These are phyloP conservation scores for Orussus abietinus DNA, from an alignment of 1,140 invertebrate species.

Conservation along the genomic window DNA sequence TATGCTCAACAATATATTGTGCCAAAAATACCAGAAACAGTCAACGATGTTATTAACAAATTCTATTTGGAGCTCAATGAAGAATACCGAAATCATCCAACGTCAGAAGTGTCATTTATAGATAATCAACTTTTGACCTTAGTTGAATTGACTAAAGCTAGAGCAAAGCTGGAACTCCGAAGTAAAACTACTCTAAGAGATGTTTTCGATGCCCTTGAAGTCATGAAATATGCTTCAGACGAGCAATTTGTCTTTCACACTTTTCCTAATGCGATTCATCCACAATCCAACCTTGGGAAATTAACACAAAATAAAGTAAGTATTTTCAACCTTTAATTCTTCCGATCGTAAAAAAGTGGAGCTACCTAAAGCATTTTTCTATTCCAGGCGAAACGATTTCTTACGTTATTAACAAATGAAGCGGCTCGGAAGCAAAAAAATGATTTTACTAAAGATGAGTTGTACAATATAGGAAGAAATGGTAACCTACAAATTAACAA, in stretches of 20 bases:
- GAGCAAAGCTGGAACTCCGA: constrained; percentile 74
- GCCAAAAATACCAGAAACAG: constrained; percentile 66
- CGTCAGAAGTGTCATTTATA: constrained; percentile 62
- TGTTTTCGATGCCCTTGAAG: constrained; percentile 76
- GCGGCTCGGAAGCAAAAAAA: not conserved
- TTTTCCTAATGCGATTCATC: too few relatives aligned
- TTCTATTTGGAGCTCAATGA: constrained; percentile 75
- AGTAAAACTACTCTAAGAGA: constrained; percentile 70
- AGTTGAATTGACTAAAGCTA: constrained; percentile 55
- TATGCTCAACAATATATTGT: constrained; percentile 80
- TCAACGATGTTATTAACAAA: constrained; percentile 63
- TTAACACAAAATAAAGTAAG: too few relatives aligned
- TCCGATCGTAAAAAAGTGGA: too few relatives aligned
- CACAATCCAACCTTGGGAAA: too few relatives aligned
- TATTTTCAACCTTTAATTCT: too few relatives aligned
- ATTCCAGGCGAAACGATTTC: too few relatives aligned
- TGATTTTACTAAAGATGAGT: constrained; percentile 4
- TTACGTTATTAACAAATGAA: constrained; percentile 58
- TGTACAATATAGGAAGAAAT: constrained; percentile 1
- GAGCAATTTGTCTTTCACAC: too few relatives aligned
- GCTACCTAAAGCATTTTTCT: too few relatives aligned
- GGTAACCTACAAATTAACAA: not conserved
- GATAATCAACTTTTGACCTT: constrained; percentile 1
- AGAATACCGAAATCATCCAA: constrained; percentile 63
- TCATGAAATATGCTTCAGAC: constrained; percentile 75